These are phyloP conservation scores for human DNA, from an alignment of 2,113 vertebrate genomes.

Conservation along the genomic window GRCh38 chr5:42291501-42292000, in stretches of 20 bases:
- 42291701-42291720: background rate
- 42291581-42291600: background rate
- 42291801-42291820: background rate
- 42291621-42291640: background rate
- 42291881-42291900: background rate
- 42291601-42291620: background rate
- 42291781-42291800: background rate
- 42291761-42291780: background rate
- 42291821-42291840: background rate
- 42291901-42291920: background rate
- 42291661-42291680: background rate
- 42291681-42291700: background rate
- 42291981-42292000: background rate
- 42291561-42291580: background rate
- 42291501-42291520: background rate
- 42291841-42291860: background rate
- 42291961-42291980: background rate
- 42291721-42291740: background rate
- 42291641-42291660: background rate
- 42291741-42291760: background rate
- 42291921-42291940: background rate
- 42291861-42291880: background rate
- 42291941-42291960: background rate
- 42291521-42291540: background rate
- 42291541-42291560: background rate